Evolutionary conservation across 2,888 invertebrate species (phyloP).

Genomic region (Oscheius sp.): DNA sequence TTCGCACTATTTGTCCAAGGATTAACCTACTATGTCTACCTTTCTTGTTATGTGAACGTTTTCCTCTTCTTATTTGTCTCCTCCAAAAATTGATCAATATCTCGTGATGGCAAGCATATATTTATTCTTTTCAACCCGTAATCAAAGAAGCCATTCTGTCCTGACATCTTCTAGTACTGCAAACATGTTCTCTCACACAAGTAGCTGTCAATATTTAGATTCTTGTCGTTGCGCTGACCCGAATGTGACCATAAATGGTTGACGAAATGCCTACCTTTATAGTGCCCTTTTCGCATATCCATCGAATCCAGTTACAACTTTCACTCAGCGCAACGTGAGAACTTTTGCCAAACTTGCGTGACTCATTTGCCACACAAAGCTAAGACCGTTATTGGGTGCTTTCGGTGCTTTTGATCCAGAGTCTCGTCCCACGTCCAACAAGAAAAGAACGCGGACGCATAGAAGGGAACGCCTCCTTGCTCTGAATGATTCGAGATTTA

Average conservation of each 20-base stretch:
- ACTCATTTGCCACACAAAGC: constrained; percentile 18
- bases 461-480: too few relatives aligned
- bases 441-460: too few relatives aligned
- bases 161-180: background rate
- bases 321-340: background rate
- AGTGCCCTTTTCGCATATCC: constrained; percentile 11
- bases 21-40: constrained; percentile 26
- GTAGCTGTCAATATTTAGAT: constrained; percentile 30
- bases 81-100: background rate
- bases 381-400: background rate
- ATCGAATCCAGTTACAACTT: constrained; percentile 25
- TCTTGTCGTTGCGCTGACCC: constrained; percentile 24
- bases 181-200: constrained; percentile 7
- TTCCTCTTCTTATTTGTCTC: constrained; percentile 1
- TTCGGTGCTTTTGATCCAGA: constrained; percentile 12
- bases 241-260: constrained; percentile 24
- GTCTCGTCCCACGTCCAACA: too few relatives aligned
- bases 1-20: constrained; percentile 14
- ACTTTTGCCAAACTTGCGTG: constrained; percentile 10
- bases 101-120: too few relatives aligned
- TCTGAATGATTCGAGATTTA: too few relatives aligned
- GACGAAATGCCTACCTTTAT: background rate
- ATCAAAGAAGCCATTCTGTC: background rate
- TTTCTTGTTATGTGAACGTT: constrained; percentile 1
- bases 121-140: too few relatives aligned